Evolutionary conservation across 1,140 invertebrate species (phyloP), one percentile per base, ranked within the genome.

Genomic region (Drosophila pallidifrons): DNA sequence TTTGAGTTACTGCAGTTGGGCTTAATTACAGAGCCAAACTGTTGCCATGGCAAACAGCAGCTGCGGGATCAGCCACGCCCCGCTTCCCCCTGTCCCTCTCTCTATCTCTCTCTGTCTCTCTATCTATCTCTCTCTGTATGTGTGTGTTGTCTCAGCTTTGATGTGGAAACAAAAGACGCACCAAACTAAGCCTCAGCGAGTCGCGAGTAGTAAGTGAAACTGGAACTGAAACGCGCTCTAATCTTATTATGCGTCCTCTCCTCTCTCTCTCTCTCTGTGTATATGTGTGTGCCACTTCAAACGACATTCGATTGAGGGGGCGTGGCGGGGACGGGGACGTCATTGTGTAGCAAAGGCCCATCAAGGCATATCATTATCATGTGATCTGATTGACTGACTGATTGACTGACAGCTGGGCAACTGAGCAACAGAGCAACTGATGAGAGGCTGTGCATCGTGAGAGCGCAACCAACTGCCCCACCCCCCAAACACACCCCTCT

Each of bases 201-300:
- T 20, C 32, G 51, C 35, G 30, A 55, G n/a, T 35, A 20, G n/a
- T 6, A 54, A 46, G 35, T 67, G 25, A 64, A 75, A 58, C 61
- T 51, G 20, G 8, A 47, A 58, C 32, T 64, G 58, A n/a, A 43
- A 43, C 71, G 61, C 68, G 51, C 75, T 57, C 69, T 80, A 87
- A 88, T 87, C 83, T 75, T 54, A 88, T 87, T 88, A 80, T 80
- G 72, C 69, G 70, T 60, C 64, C 45, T 46, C 46, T 52, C 20
- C 20, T 20, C 3, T 20, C 20, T 20, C 16, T 20, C 20, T 20
- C 3, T 20, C 2, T 1, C 1, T 20, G 20, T 20, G 20, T 20
- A n/a, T n/a, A n/a, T n/a, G 3, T 68, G 43, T 59, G 10, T 52
- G 57, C 46, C 82, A 85, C 78, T 86, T 86, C 81, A 85, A 85